Evolutionary conservation across 30 jellyfish, hydroid and myxozoan species (phyloP).

Genomic region (Hydra vulgaris): DNA sequence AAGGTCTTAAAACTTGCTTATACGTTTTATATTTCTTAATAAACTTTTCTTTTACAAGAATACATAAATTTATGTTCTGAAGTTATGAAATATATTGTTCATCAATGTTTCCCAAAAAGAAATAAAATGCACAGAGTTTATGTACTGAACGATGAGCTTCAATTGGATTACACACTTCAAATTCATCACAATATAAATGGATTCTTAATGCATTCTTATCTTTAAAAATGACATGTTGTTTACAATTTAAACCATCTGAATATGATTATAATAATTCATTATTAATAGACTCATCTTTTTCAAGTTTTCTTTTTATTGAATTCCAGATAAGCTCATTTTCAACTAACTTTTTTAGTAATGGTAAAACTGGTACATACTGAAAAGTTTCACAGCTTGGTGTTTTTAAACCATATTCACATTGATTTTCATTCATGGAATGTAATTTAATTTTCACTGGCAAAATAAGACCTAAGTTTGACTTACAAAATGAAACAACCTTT

Average conservation of each 20-base stretch:
- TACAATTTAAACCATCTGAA: background rate
- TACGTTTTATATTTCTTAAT: background rate
- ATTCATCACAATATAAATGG: background rate
- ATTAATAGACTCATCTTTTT: background rate
- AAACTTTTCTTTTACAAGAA: background rate
- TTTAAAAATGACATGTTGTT: background rate
- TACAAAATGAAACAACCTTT: background rate
- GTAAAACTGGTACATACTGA: background rate
- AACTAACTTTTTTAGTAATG: background rate
- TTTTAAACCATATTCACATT: background rate
- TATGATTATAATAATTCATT: background rate
- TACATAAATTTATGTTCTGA: background rate
- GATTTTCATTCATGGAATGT: background rate
- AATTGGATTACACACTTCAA: background rate
- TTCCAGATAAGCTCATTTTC: background rate
- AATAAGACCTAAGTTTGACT: background rate
- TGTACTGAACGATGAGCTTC: background rate
- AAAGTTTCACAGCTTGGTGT: background rate
- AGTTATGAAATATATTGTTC: background rate
- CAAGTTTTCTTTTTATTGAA: background rate
- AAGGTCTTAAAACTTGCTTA: background rate
- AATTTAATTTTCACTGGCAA: background rate
- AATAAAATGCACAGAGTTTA: background rate
- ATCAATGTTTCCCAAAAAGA: background rate
- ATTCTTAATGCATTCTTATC: background rate